A percentile compares a stretch with the other conserved stretches of the same genome.
Evolutionary conservation across 1,140 invertebrate genomes (phyloP).

Genomic region (Gryllus bimaculatus): DNA sequence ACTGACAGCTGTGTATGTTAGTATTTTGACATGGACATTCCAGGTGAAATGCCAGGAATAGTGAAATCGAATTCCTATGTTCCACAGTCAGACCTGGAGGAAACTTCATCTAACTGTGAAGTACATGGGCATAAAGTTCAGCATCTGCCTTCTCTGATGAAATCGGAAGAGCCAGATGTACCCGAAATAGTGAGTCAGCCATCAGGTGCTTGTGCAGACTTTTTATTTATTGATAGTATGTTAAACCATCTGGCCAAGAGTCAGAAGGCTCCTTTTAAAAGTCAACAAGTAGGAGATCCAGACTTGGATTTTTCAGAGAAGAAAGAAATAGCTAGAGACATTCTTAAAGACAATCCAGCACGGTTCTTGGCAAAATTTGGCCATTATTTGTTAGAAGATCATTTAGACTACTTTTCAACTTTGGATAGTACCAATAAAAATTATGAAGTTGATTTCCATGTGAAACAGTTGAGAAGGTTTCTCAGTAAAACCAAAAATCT

Average conservation of each 20-base stretch:
- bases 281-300: slow-evolving; percentile 65
- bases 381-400: slow-evolving; percentile 51
- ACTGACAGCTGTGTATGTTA: no score
- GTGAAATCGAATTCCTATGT: not conserved
- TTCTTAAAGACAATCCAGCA: slow-evolving; percentile 53
- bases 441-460: slow-evolving; percentile 50
- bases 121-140: not conserved
- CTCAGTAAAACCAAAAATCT: slow-evolving; percentile 33
- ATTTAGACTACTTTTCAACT: slow-evolving; percentile 54
- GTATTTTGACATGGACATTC: not conserved
- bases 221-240: slow-evolving; percentile 9
- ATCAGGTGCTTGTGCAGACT: not conserved
- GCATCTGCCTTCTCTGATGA: not conserved
- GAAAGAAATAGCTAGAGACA: slow-evolving; percentile 49
- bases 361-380: slow-evolving; percentile 70
- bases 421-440: slow-evolving; percentile 29
- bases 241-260: slow-evolving; percentile 15
- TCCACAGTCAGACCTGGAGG: not conserved
- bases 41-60: not conserved
- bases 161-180: not conserved
- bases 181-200: not conserved
- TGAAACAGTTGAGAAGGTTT: slow-evolving; percentile 43
- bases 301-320: slow-evolving; percentile 62
- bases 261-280: slow-evolving; percentile 46
- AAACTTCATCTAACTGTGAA: not conserved